These are phyloP conservation scores for Macropus fuliginosus DNA, from an alignment of 2,797 vertebrate species.

Conservation along the genomic window DNA sequence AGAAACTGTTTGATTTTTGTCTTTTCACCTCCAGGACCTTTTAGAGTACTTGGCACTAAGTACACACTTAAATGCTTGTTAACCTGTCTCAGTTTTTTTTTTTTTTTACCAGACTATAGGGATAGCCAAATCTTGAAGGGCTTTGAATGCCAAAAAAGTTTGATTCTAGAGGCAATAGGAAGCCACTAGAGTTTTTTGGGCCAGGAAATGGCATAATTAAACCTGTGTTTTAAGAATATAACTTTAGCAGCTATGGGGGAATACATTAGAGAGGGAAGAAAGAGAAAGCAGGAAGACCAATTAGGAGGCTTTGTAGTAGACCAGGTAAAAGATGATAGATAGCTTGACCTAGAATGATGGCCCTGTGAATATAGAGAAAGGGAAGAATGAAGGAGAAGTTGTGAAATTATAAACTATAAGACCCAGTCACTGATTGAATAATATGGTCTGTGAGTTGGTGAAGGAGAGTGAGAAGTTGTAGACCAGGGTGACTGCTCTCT, in stretches of 20 bases:
- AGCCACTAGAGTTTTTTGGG: neutral
- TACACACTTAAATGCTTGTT: neutral
- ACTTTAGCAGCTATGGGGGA: neutral
- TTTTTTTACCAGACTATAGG: neutral
- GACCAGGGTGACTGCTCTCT: neutral
- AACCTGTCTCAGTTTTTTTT: neutral
- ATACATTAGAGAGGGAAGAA: neutral
- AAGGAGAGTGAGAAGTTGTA: neutral
- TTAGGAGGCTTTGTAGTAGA: neutral
- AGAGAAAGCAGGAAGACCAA: neutral
- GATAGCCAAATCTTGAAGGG: neutral
- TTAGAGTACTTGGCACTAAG: neutral
- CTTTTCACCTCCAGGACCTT: neutral
- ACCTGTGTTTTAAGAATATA: neutral
- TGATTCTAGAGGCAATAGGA: neutral
- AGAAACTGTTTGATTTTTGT: neutral
- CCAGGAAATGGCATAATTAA: neutral
- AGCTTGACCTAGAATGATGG: neutral
- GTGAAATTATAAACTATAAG: neutral
- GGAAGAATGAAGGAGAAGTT: neutral
- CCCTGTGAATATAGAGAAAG: neutral
- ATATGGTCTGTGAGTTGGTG: neutral
- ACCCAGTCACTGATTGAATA: neutral
- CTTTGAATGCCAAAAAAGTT: neutral
- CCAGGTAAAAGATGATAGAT: neutral